Percentiles rank a stretch among this genome's conserved stretches.
Conservation (phyloP, 2,797 vertebrate genomes). For the Lophius americanus region DNA sequence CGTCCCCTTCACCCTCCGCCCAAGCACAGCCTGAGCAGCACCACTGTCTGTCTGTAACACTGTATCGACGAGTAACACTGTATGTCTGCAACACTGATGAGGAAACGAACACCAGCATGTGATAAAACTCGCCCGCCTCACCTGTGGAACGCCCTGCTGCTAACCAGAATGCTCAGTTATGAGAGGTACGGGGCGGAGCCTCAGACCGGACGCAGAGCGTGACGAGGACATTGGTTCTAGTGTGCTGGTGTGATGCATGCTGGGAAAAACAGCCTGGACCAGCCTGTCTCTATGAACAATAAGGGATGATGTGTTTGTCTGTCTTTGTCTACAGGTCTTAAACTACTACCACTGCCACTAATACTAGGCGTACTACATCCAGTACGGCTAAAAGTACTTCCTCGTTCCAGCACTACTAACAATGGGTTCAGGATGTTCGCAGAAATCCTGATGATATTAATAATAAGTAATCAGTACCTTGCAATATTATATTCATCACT, state of each 20-base stretch:
- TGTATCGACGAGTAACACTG: conserved; percentile 68
- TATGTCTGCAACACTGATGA: conserved; percentile 66
- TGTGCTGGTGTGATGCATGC: conserved; percentile 21
- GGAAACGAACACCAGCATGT: conserved; percentile 18
- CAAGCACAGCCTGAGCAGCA: conserved; percentile 48
- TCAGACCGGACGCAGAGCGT: background rate
- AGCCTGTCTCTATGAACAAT: conserved; percentile 5
- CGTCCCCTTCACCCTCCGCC: conserved; percentile 26
- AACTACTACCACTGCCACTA: conserved; percentile 33
- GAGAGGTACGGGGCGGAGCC: background rate
- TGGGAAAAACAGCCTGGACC: conserved; percentile 13
- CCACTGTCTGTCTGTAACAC: conserved; percentile 66
- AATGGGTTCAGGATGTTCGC: conserved; percentile 4
- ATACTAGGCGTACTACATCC: conserved; percentile 6
- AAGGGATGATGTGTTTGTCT: background rate
- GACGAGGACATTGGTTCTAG: conserved; percentile 2
- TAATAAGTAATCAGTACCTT: background rate
- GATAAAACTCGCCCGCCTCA: conserved; percentile 7
- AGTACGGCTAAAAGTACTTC: conserved; percentile 4
- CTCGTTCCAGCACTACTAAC: conserved; percentile 15
- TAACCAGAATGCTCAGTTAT: background rate
- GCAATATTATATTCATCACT: background rate
- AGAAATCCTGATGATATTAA: background rate
- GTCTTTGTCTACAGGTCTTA: conserved; percentile 6
- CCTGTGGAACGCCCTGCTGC: conserved; percentile 5